Conservation (phyloP, 2,888 invertebrate species). For the Polyploca ridens region DNA sequence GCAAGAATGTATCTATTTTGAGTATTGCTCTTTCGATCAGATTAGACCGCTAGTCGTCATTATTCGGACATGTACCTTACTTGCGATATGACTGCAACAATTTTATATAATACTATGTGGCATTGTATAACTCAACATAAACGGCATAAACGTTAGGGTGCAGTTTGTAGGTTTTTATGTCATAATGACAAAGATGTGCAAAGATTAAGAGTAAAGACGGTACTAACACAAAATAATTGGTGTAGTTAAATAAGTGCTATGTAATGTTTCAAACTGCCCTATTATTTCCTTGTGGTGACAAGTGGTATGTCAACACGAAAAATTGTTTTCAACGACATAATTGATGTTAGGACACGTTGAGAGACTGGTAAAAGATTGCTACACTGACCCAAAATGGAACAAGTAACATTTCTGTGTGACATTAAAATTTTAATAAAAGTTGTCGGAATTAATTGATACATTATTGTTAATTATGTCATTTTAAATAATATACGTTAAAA, state of each 20-base stretch:
- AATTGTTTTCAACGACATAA: neutral
- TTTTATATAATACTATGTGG: neutral
- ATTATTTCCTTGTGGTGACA: neutral
- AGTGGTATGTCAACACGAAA: neutral
- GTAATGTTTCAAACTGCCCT: neutral
- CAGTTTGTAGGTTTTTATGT: neutral
- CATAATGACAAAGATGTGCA: neutral
- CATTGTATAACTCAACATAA: neutral
- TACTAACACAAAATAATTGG: neutral
- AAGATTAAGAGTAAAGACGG: neutral
- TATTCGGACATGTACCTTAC: neutral
- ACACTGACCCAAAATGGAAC: conserved; percentile 10
- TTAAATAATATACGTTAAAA: neutral
- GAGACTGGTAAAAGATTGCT: conserved; percentile 3
- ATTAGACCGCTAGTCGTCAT: neutral
- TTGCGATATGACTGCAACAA: neutral
- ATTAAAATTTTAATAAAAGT: neutral
- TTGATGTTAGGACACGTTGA: neutral
- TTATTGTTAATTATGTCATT: neutral
- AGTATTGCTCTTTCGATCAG: no score
- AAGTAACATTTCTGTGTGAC: conserved; percentile 5
- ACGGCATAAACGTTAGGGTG: neutral
- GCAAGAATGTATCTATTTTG: no score
- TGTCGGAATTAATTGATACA: neutral
- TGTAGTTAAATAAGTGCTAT: neutral